phyloP scores from a whole-genome alignment of 1,140 invertebrate genomes.

The Sesamia nonagrioides region DNA sequence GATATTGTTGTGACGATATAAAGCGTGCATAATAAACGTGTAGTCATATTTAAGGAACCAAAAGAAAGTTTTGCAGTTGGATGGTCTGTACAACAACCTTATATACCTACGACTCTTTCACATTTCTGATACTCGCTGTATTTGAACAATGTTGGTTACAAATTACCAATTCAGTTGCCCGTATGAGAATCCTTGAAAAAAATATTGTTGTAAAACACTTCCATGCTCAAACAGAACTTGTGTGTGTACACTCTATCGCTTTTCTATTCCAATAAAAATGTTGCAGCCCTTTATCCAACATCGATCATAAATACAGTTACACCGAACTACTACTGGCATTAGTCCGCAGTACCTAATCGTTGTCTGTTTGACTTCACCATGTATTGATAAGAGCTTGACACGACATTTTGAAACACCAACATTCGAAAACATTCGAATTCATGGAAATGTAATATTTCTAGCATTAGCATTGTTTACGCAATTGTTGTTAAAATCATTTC shows the following conservation, averaged over 20 bases:
- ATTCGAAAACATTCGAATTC: slow-evolving; percentile 19
- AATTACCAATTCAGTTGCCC: not conserved
- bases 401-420: slow-evolving; percentile 21
- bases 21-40: too few relatives aligned
- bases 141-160: not conserved
- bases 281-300: slow-evolving; percentile 32
- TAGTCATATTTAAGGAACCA: too few relatives aligned
- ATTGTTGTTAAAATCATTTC: not conserved
- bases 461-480: not conserved
- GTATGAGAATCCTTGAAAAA: not conserved
- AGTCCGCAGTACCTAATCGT: slow-evolving; percentile 20
- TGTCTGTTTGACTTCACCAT: slow-evolving; percentile 33
- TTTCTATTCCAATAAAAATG: slow-evolving; percentile 37
- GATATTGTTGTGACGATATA: too few relatives aligned
- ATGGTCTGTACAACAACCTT: too few relatives aligned
- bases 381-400: slow-evolving; percentile 23
- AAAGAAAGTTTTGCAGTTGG: too few relatives aligned
- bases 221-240: not conserved
- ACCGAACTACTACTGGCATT: slow-evolving; percentile 11
- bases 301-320: slow-evolving; percentile 38
- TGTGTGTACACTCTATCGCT: slow-evolving; percentile 14
- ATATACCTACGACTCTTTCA: too few relatives aligned
- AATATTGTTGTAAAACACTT: not conserved
- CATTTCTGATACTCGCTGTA: too few relatives aligned
- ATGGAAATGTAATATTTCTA: slow-evolving; percentile 5